Conservation (phyloP, 2,113 vertebrate genomes). For the Gymnobelideus leadbeateri region DNA sequence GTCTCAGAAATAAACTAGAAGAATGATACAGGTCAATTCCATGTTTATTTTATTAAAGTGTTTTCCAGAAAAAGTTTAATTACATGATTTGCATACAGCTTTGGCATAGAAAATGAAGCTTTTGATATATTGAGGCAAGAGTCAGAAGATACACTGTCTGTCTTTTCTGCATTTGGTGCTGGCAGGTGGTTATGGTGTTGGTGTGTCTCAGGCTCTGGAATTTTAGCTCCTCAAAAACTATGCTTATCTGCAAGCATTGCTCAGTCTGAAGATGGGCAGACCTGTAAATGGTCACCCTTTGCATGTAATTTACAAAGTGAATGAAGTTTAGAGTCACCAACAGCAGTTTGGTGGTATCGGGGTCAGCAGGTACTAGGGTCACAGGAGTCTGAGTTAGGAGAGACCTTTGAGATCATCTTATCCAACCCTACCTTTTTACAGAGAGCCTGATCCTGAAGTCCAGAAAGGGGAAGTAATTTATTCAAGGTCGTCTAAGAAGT, state of each 20-base stretch:
- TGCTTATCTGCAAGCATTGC: background rate
- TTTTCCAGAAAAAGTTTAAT: conserved; percentile 55
- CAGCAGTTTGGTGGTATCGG: background rate
- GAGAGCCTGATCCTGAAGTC: background rate
- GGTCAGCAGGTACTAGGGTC: background rate
- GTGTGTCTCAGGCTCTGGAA: background rate
- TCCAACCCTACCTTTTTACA: background rate
- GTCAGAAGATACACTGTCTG: background rate
- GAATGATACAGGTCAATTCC: background rate
- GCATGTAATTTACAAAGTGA: background rate
- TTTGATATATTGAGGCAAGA: conserved; percentile 75
- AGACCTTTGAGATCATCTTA: background rate
- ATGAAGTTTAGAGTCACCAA: background rate
- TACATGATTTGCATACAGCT: conserved; percentile 80
- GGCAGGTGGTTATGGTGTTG: background rate
- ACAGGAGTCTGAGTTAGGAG: background rate
- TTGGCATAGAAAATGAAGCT: conserved; percentile 79
- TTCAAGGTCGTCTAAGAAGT: background rate
- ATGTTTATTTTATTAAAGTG: background rate
- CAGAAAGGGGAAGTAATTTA: background rate
- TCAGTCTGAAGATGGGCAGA: background rate
- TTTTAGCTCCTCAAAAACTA: background rate
- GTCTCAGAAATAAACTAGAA: background rate
- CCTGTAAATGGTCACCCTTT: background rate
- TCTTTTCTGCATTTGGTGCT: background rate